phyloP scores from a whole-genome alignment of 2,113 vertebrate species.

The Thymallus thymallus region DNA sequence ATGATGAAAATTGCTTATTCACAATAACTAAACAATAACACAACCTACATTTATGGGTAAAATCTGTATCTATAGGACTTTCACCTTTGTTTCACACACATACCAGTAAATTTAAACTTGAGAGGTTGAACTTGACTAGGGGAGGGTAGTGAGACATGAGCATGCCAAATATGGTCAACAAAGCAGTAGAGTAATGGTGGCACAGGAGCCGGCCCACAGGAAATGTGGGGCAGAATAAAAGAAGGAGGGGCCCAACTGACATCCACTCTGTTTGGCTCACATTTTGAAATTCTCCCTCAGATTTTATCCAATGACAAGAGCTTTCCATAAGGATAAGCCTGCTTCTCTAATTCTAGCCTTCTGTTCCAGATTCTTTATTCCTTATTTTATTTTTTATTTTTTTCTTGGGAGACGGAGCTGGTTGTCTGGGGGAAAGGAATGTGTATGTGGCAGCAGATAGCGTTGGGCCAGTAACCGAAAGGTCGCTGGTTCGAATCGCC shows the following conservation, averaged over 20 bases:
- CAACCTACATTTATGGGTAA: background rate
- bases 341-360: slow-evolving; percentile 52
- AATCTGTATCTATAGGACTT: slow-evolving; percentile 28
- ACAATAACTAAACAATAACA: background rate
- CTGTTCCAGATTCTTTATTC: slow-evolving; percentile 35
- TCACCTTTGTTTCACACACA: slow-evolving; percentile 46
- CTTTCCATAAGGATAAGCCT: slow-evolving; percentile 44
- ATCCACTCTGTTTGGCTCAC: slow-evolving; percentile 61
- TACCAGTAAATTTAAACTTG: slow-evolving; percentile 35
- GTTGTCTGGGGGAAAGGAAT: slow-evolving; percentile 71
- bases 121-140: slow-evolving; percentile 15
- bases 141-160: slow-evolving; percentile 48
- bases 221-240: slow-evolving; percentile 67
- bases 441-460: slow-evolving; percentile 50
- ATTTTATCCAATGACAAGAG: slow-evolving; percentile 60
- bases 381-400: slow-evolving; percentile 18
- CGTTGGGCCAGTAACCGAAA: too few species aligned
- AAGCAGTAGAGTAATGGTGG: slow-evolving; percentile 65
- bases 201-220: slow-evolving; percentile 54
- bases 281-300: slow-evolving; percentile 67
- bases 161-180: slow-evolving; percentile 76
- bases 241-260: slow-evolving; percentile 43
- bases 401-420: slow-evolving; percentile 59
- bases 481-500: too few species aligned
- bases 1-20: background rate